Base-by-base conservation (phyloP, 2,797 vertebrate species). In the Fratercula arctica region DNA sequence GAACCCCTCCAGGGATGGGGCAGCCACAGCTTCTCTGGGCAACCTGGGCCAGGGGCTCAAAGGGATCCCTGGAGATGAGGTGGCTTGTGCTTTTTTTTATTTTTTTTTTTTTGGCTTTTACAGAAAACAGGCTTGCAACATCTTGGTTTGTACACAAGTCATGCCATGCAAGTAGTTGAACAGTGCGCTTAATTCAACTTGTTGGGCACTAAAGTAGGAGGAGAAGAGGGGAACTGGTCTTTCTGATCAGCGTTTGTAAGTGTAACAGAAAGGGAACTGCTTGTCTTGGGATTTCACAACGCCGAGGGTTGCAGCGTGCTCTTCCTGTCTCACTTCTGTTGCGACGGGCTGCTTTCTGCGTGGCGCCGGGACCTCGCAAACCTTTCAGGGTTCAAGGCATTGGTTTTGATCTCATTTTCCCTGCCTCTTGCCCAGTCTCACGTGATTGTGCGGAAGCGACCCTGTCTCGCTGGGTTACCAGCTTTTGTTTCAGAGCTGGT, bases 341-440 rank as follows among this genome's bases (percentile, higher is more conserved):
- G 60, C 1, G 6, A 8, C 9, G 86, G n/a, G 46, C 61, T 4
- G 1, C 41, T 39, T 72, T 64, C 50, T 29, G 37, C 3, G 0
- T 2, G 8, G 12, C 4, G 3, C 78, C 70, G 88, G 51, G 18
- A 72, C 50, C 56, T 73, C 51, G 43, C 53, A 61, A 35, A 18
- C 4, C 9, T 54, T 37, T 50, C 4, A 0, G 77, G 24, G 12
- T 64, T 68, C 6, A 2, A 53, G 35, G 17, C 0, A 0, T 6
- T 75, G 50, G 1, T 74, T 77, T 68, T 0, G 0, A 24, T 48
- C 68, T 61, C 3, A 0, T 54, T 79, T 75, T 64, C 53, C 20
- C 33, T 1, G n/a, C 37, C 50, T 77, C 64, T 45, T 76, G 46
- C 70, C 23, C 0, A 0, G 4, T 70, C 57, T 91, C 53, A 4